Base-by-base conservation (phyloP, 2,113 vertebrate species). In the Coryphaenoides rupestris region DNA sequence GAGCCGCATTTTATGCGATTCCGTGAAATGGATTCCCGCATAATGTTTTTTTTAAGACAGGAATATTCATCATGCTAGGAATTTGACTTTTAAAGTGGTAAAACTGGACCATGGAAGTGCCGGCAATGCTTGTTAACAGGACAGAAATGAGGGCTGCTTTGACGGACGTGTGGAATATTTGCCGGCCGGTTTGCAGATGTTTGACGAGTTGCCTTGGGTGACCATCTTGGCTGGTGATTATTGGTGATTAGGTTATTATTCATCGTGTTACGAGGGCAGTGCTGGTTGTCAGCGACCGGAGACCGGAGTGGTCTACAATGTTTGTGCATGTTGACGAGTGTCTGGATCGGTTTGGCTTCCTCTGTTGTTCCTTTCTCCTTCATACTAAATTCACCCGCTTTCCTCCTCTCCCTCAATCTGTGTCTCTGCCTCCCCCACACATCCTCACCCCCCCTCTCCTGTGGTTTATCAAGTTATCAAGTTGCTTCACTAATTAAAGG, bases 1-100 rank as follows among this genome's bases (percentile, higher is more conserved):
- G 87, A 87, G 88, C 83, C 75, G 70, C 67, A 82, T 85, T 88
- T 88, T 84, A 84, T 80, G 78, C 76, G 79, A 88, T 88, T 84
- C 77, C 66, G 65, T 77, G 75, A 77, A 80, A 86, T 85, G 76
- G 78, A 82, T 82, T 78, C 81, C 65, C 84, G 79, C 72, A 81
- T 82, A 75, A 80, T 72, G 62, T 81, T 65, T 21, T 62, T 80
- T 81, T 84, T 78, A 82, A 82, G 82, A 74, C 59, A 59, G 75
- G 83, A 83, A 77, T 76, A 73, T 72, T 68, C 56, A 57, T 75
- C 64, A 73, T 62, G 63, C 72, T 79, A 49, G 78, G 74, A 70
- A 49, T 76, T 77, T 76, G 69, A 74, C 65, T 75, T 56, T 61
- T 75, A 54, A 22, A 46, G 52, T 66, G 58, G 68, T 63, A 65